phyloP scores from a whole-genome alignment of 2,888 invertebrate species.

The Caenorhabditis plicata region DNA sequence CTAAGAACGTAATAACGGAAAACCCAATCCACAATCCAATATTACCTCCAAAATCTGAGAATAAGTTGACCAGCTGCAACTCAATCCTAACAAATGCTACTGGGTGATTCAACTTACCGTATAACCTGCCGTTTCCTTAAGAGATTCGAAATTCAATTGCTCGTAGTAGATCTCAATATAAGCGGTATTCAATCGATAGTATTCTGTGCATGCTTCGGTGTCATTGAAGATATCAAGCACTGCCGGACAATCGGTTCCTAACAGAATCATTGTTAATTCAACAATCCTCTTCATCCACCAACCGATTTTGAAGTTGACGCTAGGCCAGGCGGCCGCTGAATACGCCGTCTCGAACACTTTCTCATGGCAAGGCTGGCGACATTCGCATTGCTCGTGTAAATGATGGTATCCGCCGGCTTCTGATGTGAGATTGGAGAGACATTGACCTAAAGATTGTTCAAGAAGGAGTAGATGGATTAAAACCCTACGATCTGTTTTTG shows the following conservation, averaged over 20 bases:
- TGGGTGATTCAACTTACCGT: slow-evolving; percentile 45
- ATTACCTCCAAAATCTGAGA: slow-evolving; percentile 66
- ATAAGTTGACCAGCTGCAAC: slow-evolving; percentile 63
- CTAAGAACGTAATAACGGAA: slow-evolving; percentile 55
- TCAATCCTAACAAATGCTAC: too few relatives aligned
- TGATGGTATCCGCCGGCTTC: slow-evolving; percentile 61
- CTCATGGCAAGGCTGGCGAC: slow-evolving; percentile 57
- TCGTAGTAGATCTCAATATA: slow-evolving; percentile 66
- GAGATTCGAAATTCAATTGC: slow-evolving; percentile 64
- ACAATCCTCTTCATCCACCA: not conserved
- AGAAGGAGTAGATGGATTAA: not conserved
- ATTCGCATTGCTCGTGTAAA: slow-evolving; percentile 52
- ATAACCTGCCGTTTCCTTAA: slow-evolving; percentile 65
- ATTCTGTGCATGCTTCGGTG: slow-evolving; percentile 59
- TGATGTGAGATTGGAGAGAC: slow-evolving; percentile 56
- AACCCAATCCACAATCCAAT: slow-evolving; percentile 66
- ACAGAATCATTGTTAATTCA: not conserved
- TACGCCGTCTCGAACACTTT: slow-evolving; percentile 65
- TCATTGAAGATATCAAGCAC: slow-evolving; percentile 59
- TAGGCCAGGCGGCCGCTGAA: slow-evolving; percentile 65
- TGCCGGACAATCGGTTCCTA: slow-evolving; percentile 56
- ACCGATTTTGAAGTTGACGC: slow-evolving; percentile 62
- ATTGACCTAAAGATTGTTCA: slow-evolving; percentile 37
- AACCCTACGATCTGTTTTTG: slow-evolving; percentile 43
- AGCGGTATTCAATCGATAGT: slow-evolving; percentile 61